Evolutionary conservation across 2,113 vertebrate species (phyloP), one percentile per base, ranked within the genome.

Genomic region (Pycnonotus jocosus): DNA sequence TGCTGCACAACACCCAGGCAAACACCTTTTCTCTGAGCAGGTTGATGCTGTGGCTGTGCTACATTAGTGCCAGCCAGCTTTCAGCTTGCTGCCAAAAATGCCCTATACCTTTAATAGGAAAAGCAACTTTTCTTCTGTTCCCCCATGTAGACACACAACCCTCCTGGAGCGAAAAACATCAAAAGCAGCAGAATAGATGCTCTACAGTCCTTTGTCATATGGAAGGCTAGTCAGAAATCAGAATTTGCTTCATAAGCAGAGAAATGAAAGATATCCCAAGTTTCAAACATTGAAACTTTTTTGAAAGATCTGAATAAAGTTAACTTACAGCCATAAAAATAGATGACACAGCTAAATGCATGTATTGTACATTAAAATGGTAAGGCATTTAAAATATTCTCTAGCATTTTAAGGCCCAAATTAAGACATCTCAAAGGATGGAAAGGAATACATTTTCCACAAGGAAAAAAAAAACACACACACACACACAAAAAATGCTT

Each of bases 391-490:
- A 83, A 82, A 73, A 72, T 47, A 65, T 44, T 72, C 8, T 53
- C 27, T 28, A 51, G 35, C 5, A 22, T 60, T 56, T 83, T 68
- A 69, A 85, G 57, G 17, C 60, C 35, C 82, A 72, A 79, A 80
- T 56, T 53, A 86, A 77, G 30, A 50, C 10, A 38, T 54, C 51
- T 62, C 51, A 58, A 86, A 74, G 30, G 7, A 65, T 35, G 9
- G 33, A 73, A 86, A 60, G 22, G 23, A 78, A 62, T 9, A 86
- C 1, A 1, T 81, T 78, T 81, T 73, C 28, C 56, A 6, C 14
- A 15, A 7, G 11, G 2, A 4, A 20, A 66, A 48, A 65, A 48
- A 22, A 4, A 0, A 0, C 1, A 5, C 9, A 72, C n/a, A n/a
- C n/a, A n/a, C n/a, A n/a, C n/a, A n/a, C n/a, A n/a, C n/a, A n/a